A percentile compares a stretch with the other conserved stretches of the same genome.
Conservation (phyloP, 1,140 invertebrate genomes). For the Pseudomyrmex flavicornis region DNA sequence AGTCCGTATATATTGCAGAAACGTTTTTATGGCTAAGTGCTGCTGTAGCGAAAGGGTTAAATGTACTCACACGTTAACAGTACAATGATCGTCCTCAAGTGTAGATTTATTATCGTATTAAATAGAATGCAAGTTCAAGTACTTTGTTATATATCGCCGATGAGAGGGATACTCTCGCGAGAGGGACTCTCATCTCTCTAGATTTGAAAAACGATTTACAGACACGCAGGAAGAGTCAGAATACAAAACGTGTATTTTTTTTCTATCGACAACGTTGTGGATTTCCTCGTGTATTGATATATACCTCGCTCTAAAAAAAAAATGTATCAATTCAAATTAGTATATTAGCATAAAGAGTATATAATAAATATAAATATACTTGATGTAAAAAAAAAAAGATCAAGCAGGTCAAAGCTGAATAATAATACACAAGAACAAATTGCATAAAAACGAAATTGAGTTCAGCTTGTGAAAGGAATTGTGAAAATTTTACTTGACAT, state of each 20-base stretch:
- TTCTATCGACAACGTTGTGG: slow-evolving; percentile 10
- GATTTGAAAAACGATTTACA: slow-evolving; percentile 15
- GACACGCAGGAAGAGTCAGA: neutral
- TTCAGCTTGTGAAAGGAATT: neutral
- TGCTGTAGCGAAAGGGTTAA: neutral
- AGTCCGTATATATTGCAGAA: no score
- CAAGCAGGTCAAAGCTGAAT: slow-evolving; percentile 1
- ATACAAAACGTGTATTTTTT: slow-evolving; percentile 5
- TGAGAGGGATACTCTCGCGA: neutral
- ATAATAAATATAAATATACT: neutral
- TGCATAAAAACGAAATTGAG: neutral
- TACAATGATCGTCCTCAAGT: neutral
- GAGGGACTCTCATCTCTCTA: neutral
- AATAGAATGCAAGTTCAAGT: neutral
- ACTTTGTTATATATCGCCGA: slow-evolving; percentile 22
- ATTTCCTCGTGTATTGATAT: slow-evolving; percentile 27
- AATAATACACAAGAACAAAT: slow-evolving; percentile 7
- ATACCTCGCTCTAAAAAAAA: slow-evolving; percentile 30
- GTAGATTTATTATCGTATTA: neutral
- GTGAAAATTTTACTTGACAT: slow-evolving; percentile 1
- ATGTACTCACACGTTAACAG: neutral
- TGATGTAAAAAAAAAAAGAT: slow-evolving; percentile 2
- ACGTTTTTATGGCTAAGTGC: no score
- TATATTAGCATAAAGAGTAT: slow-evolving; percentile 18
- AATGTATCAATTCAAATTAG: slow-evolving; percentile 57